Base-by-base conservation (phyloP, 2,888 invertebrate species). In the Chloroclysta siterata region DNA sequence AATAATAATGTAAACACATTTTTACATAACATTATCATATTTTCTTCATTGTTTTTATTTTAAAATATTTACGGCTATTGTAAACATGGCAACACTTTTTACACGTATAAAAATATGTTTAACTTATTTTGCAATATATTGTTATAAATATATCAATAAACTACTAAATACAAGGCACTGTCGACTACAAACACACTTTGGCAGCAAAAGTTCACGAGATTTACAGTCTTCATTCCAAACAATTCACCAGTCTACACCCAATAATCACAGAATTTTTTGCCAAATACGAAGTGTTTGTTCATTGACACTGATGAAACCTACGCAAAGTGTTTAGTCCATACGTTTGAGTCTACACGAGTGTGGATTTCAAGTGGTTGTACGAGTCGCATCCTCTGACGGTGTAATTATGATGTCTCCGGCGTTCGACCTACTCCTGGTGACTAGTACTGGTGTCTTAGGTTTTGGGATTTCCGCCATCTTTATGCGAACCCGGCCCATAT, bases 391-490 rank as follows among this genome's bases (percentile, higher is more conserved):
- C 60, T 79, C 87, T 60, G 94, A 87, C 53, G 94, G 94, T 72
- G 96, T 96, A 80, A 96, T 95, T 74, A 96, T 95, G 74, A 96
- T 95, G 70, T 95, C 96, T 71, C 96, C 97, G 68, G 96, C 96
- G 83, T 95, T 96, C 54, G 96, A 95, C 74, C 95, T 93, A 88
- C 95, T 95, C 84, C 96, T 95, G 77, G 95, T 96, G 78, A 97
- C 96, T 81, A 97, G 93, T 83, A 96, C 94, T 39, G 97, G 97
- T n/a, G 97, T 97, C 88, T 96, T 96, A 51, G 96, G 97, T 79
- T 95, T 96, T 1, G 96, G 96, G 63, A 95, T 95, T 83, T 97
- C 96, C 13, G 95, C 94, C 79, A 96, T 90, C 85, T 95, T 96
- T 72, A 97, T 96, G 77, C 96, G 96, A 50, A 97, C 97, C 72